Evolutionary conservation across 2,113 vertebrate species (phyloP), one percentile per base, ranked within the genome.

Genomic region (Meleagris gallopavo): DNA sequence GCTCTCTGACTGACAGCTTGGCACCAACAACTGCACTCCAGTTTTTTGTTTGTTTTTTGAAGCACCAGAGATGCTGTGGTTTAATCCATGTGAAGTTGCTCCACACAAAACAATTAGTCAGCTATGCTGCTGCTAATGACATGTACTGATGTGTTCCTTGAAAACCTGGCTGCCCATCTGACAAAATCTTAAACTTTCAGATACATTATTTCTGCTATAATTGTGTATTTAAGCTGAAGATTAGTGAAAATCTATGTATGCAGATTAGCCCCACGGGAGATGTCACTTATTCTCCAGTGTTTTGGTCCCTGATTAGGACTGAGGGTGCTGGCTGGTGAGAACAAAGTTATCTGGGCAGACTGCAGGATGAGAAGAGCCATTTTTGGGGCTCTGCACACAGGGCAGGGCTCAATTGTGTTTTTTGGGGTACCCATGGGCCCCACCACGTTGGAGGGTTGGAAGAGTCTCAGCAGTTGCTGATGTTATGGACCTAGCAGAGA

Each of bases 151-250:
- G 13, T 8, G 15, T 45, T 89, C 54, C 58, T 79, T 88, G 71
- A 85, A 94, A 93, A 87, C 54, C 54, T 61, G 58, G 62, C 46
- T 85, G 69, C 38, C 38, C 18, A 8, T 87, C 54, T n/a, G 5
- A 79, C 38, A 32, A 12, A 12, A 85, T 65, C 75, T 79, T 57
- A 83, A 91, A 88, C 36, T 62, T 91, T 61, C 61, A 55, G 43
- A 89, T 40, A 38, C 11, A 6, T 62, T 83, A 52, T 83, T 96
- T 95, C 70, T 92, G 29, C 34, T 91, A 1, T 24, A 89, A 54
- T 17, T 73, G 27, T 50, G 29, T 22, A 48, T 40, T 86, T 61
- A 72, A 89, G 29, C 50, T 48, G 52, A 32, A 65, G n/a, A 36
- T 83, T 58, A 58, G 29, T 79, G 82, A 83, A 76, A 93, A 87